Base-by-base conservation (phyloP, 1,140 invertebrate genomes). In the Chelonus insularis region DNA sequence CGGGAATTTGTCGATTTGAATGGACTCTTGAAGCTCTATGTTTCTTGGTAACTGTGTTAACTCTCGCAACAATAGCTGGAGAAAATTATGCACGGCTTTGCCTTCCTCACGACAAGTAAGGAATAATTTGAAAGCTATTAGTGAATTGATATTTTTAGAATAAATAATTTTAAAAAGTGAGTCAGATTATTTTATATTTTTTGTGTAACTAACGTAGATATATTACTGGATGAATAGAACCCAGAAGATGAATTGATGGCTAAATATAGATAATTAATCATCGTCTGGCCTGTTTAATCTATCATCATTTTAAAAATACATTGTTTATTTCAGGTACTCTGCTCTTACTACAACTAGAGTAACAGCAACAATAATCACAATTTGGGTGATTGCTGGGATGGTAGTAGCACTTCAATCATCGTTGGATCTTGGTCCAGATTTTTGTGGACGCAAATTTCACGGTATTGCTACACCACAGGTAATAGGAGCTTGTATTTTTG, bases 11-110 rank as follows among this genome's bases (percentile, higher is more conserved):
- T 76, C 78, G 83, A 50, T 84, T 85, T 34, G 84, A 91, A 54
- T 90, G 89, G 84, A 86, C 87, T 59, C 73, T 90, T 5, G 86
- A 86, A 25, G 80, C 85, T 1, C 83, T 90, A 16, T 88, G 85
- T 62, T 84, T 89, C 39, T 82, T 90, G 56, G 88, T 90, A 9
- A 83, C 85, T 16, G 85, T 90, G 58, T 68, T 88, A 11, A 86
- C 86, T 25, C 77, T 88, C 32, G 82, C 87, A 43, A 83, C 86
- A n/a, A 84, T 88, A 7, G 86, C 88, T 0, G 76, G 79, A 1
- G 90, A 91, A 72, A 86, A 86, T 65, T 89, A 87, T 70, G 76
- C 82, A 43, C 79, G 86, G 55, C 74, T 89, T 3, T 87, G 85
- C 72, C 75, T 84, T 39, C 75, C 84, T 0, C 68, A 78, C 0